Base-by-base conservation (phyloP, 2,113 vertebrate species). In the Peromyscus maniculatus region DNA sequence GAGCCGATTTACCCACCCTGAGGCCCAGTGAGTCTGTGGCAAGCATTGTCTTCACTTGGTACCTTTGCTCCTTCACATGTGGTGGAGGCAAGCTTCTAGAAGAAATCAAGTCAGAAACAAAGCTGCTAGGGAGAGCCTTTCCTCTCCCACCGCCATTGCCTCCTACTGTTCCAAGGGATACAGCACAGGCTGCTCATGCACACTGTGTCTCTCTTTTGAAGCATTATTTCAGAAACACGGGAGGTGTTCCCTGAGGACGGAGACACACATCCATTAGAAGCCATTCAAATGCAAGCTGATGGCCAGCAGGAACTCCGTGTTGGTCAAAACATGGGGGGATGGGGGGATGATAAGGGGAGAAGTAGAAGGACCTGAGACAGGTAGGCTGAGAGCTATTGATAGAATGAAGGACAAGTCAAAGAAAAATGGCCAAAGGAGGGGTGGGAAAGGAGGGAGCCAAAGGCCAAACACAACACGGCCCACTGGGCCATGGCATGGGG, bases 151-250 rank as follows among this genome's bases (percentile, higher is more conserved):
- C 22, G 17, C 43, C 4, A 1, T 57, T 43, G 39, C n/a, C 5
- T 87, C 87, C 69, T 9, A 4, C 71, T 16, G 49, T 59, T 67
- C 59, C n/a, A 36, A 89, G 4, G 59, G 57, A 57, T 43, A 19
- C 31, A 46, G 43, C 64, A 33, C 3, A 93, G 49, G 10, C 15
- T 57, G n/a, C 15, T 19, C n/a, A 22, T 1, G 33, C n/a, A 69
- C 62, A 84, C 64, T 71, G 4, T 22, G 22, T 21, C 21, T 84
- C 64, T 49, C 19, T n/a, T 36, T 7, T 31, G 33, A 69, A 31
- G 21, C 59, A 80, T 93, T 87, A 59, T 86, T 52, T 59, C 82
- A 55, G 64, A 94, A 96, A 93, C 39, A 64, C 16, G 78, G 72
- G 55, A 89, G 74, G 69, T 80, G 24, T 49, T 49, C 12, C 55